Evolutionary conservation across 2,888 invertebrate species (phyloP).

Genomic region (Atherix ibis): DNA sequence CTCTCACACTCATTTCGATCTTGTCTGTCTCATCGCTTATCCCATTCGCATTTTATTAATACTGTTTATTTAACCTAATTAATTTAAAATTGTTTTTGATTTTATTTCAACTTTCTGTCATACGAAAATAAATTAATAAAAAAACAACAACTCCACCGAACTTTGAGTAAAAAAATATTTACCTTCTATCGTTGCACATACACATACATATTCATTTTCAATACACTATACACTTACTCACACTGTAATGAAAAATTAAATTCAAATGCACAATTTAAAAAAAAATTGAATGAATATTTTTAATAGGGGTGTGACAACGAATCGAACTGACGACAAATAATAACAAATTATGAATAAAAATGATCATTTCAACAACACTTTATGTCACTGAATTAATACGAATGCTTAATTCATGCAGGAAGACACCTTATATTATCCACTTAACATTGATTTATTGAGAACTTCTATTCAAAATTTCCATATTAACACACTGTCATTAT

Average conservation of each 20-base stretch:
- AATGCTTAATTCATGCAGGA: no score
- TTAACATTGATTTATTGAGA: no score
- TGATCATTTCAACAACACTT: no score
- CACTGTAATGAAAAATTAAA: no score
- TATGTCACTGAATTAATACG: no score
- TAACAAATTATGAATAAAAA: no score
- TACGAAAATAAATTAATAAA: constrained; percentile 9
- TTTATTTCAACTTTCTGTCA: constrained; percentile 8
- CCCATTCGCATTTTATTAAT: constrained; percentile 6
- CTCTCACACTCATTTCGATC: constrained; percentile 1
- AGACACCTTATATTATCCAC: no score
- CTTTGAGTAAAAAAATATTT: constrained; percentile 16
- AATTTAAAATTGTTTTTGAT: constrained; percentile 6
- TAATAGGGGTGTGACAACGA: constrained; percentile 13
- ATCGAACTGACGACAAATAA: neutral
- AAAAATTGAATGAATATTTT: constrained; percentile 8
- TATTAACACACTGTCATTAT: no score
- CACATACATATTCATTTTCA: constrained; percentile 6
- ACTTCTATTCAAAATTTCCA: no score
- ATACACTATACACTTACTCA: constrained; percentile 7
- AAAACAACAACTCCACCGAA: constrained; percentile 14
- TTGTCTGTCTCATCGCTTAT: no score
- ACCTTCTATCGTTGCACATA: constrained; percentile 15
- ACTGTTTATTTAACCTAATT: constrained; percentile 8
- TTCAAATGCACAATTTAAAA: no score